Evolutionary conservation across 1,140 invertebrate genomes (phyloP).

Genomic region (Zaprionus ghesquierei): DNA sequence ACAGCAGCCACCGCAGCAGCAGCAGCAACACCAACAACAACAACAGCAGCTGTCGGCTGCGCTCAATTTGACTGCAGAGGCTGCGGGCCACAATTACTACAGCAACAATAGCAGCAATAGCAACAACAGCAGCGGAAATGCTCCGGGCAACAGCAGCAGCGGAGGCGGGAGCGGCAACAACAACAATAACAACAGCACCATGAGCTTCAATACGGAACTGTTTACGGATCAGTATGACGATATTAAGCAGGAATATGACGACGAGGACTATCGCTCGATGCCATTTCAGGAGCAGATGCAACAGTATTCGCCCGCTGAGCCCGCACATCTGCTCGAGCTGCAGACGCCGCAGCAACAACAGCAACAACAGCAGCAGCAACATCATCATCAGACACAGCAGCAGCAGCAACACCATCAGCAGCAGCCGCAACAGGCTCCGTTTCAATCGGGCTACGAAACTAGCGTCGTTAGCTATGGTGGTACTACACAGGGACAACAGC

Average conservation of each 20-base stretch:
- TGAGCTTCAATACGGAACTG: constrained; percentile 69
- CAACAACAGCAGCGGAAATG: constrained; percentile 31
- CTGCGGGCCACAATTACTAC: constrained; percentile 13
- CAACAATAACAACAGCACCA: constrained; percentile 44
- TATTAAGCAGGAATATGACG: constrained; percentile 68
- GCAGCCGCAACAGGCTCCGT: constrained; percentile 29
- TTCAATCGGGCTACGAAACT: constrained; percentile 32
- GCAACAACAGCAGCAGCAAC: constrained; percentile 59
- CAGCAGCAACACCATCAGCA: constrained; percentile 58
- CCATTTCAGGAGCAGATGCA: constrained; percentile 67
- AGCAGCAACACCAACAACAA: constrained; percentile 14
- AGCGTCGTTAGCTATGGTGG: constrained; percentile 16
- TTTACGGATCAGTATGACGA: constrained; percentile 75
- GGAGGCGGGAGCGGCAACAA: constrained; percentile 46
- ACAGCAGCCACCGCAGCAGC: neutral
- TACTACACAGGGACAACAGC: neutral
- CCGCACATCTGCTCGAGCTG: constrained; percentile 54
- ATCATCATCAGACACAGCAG: constrained; percentile 34
- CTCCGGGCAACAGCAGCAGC: constrained; percentile 41
- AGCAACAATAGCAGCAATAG: constrained; percentile 11
- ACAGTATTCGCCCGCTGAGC: constrained; percentile 68
- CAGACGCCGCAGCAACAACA: constrained; percentile 68
- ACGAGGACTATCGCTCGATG: constrained; percentile 63
- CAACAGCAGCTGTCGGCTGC: constrained; percentile 9
- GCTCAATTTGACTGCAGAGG: constrained; percentile 29